Evolutionary conservation across 2,888 invertebrate genomes (phyloP), one percentile per base, ranked within the genome.

Genomic region (Eupeodes luniger): DNA sequence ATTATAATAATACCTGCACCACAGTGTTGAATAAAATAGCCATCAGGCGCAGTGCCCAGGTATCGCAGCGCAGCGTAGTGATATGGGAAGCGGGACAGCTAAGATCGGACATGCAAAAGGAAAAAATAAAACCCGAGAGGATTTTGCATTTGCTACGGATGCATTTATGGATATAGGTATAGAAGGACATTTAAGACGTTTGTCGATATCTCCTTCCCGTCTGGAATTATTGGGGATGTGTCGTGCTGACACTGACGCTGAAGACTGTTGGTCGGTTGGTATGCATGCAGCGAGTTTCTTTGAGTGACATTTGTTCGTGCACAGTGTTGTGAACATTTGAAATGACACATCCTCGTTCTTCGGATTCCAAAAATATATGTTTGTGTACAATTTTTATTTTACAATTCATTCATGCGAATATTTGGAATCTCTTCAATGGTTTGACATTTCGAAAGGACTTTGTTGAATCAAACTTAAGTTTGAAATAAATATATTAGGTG

Each of bases 131-230:
- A 49, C 34, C 40, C 72, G n/a, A 10, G 72, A 72, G 70, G 77
- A 72, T 82, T 81, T 77, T 72, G 1, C 40, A 40, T 40, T 40
- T 40, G 40, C 40, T 44, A 27, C 84, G 77, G 87, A 84, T 81
- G 87, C 77, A 81, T 88, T 81, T 84, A 78, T 16, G 53, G 19
- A 51, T 51, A n/a, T 12, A 51, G 0, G 59, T 5, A 5, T n/a
- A 34, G 57, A 69, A 72, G 72, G 77, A 74, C 76, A 66, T 76
- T 87, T 84, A 72, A 84, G 87, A 87, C 84, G 74, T 88, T 88
- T 88, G 87, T 88, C 87, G 87, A 88, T 88, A 88, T 88, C 87
- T 84, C 84, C 79, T 87, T 83, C 79, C 79, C 87, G 87, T 88
- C 84, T 84, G 87, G 61, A 44, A 49, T 64, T 40, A 49, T 64